Evolutionary conservation across 2,113 vertebrate species (phyloP).

Genomic region (Fulmarus glacialis): DNA sequence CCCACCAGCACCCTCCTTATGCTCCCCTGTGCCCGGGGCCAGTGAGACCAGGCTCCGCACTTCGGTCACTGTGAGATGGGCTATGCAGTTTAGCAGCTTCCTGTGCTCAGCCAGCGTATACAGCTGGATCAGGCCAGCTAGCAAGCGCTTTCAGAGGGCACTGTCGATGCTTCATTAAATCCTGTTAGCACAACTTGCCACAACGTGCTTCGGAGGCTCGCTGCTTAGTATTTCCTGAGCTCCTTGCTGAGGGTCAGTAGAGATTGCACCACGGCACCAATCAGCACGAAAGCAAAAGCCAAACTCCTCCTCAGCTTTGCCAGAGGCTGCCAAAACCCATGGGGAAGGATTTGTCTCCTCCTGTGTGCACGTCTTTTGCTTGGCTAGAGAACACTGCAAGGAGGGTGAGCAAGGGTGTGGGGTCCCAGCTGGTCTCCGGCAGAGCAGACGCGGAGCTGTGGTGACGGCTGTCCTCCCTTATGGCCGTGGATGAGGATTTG

Average conservation of each 20-base stretch:
- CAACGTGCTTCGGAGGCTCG: rapidly evolving
- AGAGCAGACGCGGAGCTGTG: not conserved
- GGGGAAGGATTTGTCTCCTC: not conserved
- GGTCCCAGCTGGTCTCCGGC: not conserved
- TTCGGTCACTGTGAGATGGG: not conserved
- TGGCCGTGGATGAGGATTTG: not conserved
- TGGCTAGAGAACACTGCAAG: not conserved
- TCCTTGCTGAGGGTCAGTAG: not conserved
- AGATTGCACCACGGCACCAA: rapidly evolving
- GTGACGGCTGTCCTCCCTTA: not conserved
- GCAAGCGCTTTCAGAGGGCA: not conserved
- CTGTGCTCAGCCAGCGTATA: rapidly evolving
- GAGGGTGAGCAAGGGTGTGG: not conserved
- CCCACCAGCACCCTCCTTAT: not conserved
- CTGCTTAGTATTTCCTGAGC: not conserved
- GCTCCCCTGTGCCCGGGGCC: rapidly evolving
- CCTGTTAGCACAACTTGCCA: not conserved
- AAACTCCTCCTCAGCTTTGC: not conserved
- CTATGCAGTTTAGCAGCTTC: not conserved
- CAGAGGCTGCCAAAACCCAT: not conserved
- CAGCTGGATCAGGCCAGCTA: not conserved
- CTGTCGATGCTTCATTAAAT: not conserved
- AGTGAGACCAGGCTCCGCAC: rapidly evolving
- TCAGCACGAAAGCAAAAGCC: not conserved
- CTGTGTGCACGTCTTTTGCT: not conserved